These are phyloP conservation scores for Fregetta grallaria DNA, from an alignment of 2,113 vertebrate genomes.

Conservation along the genomic window DNA sequence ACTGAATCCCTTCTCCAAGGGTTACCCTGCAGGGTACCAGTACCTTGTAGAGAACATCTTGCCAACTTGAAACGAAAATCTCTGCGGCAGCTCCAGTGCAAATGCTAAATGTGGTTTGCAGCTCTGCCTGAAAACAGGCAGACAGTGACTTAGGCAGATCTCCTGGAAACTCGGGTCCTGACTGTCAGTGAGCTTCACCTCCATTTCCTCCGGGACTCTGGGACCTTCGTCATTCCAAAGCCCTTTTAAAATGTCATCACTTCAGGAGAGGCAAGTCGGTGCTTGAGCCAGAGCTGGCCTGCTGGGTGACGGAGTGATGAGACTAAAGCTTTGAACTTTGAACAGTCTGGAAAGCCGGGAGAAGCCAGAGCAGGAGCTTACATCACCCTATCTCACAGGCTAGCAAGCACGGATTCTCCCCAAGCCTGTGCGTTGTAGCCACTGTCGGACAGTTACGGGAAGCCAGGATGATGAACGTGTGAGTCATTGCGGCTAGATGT, in stretches of 20 bases:
- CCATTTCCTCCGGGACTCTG: neutral
- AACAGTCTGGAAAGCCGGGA: neutral
- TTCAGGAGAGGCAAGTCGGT: neutral
- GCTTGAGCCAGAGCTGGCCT: neutral
- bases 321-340: neutral
- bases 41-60: neutral
- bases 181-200: neutral
- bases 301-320: neutral
- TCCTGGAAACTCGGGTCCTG: neutral
- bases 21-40: neutral
- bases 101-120: neutral
- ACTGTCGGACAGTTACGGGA: neutral
- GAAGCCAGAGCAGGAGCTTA: slow-evolving; percentile 41
- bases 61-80: neutral
- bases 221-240: neutral
- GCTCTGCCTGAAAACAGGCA: neutral
- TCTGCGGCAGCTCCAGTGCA: neutral
- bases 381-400: slow-evolving; percentile 9
- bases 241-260: neutral
- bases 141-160: neutral
- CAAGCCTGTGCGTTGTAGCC: neutral
- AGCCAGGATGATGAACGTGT: neutral
- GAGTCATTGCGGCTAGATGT: neutral
- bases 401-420: slow-evolving; percentile 10
- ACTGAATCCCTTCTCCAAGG: neutral